These are phyloP conservation scores for Helicorthomorpha holstii DNA, from an alignment of 1,140 invertebrate species.

Conservation along the genomic window DNA sequence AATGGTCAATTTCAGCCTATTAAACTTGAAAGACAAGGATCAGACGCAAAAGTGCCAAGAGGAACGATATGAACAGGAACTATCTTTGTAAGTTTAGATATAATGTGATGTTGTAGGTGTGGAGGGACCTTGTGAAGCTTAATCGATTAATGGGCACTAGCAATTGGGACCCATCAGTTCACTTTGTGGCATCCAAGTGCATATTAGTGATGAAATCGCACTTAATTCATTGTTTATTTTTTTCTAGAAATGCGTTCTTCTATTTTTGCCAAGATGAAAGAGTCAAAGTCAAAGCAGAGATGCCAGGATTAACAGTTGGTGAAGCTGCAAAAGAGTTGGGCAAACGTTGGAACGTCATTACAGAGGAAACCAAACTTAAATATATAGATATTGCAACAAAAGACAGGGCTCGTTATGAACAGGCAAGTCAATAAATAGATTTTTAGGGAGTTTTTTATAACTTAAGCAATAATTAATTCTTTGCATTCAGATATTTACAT, in stretches of 20 bases:
- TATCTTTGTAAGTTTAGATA: constrained; percentile 75
- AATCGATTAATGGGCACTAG: too few relatives aligned
- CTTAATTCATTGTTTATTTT: constrained; percentile 6
- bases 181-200: too few relatives aligned
- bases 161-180: too few relatives aligned
- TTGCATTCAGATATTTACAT: constrained; percentile 51
- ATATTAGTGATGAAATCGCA: too few relatives aligned
- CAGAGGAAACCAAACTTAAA: constrained; percentile 62
- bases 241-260: constrained; percentile 87
- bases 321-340: constrained; percentile 97
- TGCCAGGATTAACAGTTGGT: constrained; percentile 88
- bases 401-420: constrained; percentile 86
- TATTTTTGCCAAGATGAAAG: constrained; percentile 98
- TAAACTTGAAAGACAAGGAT: constrained; percentile 53
- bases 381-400: constrained; percentile 83
- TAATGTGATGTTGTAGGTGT: too few relatives aligned
- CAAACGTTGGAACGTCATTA: constrained; percentile 76
- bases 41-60: constrained; percentile 70
- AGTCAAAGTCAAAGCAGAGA: constrained; percentile 73
- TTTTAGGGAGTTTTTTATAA: constrained; percentile 1
- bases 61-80: constrained; percentile 97
- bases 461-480: constrained; percentile 1
- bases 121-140: too few relatives aligned
- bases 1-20: constrained; percentile 88
- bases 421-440: constrained; percentile 17